These are phyloP conservation scores for Ditylenchus weischeri DNA, from an alignment of 2,888 invertebrate genomes.

Conservation along the genomic window DNA sequence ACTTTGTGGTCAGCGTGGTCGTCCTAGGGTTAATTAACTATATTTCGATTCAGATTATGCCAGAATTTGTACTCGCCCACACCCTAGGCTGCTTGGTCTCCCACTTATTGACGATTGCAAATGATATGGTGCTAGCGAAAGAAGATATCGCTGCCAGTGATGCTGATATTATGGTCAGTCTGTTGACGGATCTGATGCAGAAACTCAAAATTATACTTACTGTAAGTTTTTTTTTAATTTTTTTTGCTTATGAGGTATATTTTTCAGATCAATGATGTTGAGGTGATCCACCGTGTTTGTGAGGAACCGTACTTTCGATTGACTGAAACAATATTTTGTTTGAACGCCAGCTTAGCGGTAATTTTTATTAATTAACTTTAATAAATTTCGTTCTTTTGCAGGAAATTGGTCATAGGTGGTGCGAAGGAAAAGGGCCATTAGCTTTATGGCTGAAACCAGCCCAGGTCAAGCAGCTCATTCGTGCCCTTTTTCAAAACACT, in stretches of 20 bases:
- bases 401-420: constrained; percentile 54
- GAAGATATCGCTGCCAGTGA: constrained; percentile 39
- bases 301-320: constrained; percentile 45
- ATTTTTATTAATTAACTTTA: not conserved
- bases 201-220: constrained; percentile 34
- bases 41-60: constrained; percentile 27
- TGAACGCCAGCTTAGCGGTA: constrained; percentile 47
- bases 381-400: constrained; percentile 19
- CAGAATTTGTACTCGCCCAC: constrained; percentile 47
- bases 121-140: constrained; percentile 32
- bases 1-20: too few relatives aligned
- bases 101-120: constrained; percentile 43
- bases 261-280: constrained; percentile 36
- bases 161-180: constrained; percentile 27
- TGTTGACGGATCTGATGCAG: constrained; percentile 36
- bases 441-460: constrained; percentile 44
- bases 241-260: not conserved
- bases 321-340: constrained; percentile 51
- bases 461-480: constrained; percentile 42
- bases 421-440: constrained; percentile 53
- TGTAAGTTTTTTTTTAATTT: constrained; percentile 12
- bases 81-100: constrained; percentile 45
- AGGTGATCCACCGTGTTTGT: constrained; percentile 45
- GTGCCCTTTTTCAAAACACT: constrained; percentile 43
- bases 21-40: too few relatives aligned